Evolutionary conservation across 1,140 invertebrate species (phyloP), one percentile per base, ranked within the genome.

Genomic region (Zaprionus ornatus): DNA sequence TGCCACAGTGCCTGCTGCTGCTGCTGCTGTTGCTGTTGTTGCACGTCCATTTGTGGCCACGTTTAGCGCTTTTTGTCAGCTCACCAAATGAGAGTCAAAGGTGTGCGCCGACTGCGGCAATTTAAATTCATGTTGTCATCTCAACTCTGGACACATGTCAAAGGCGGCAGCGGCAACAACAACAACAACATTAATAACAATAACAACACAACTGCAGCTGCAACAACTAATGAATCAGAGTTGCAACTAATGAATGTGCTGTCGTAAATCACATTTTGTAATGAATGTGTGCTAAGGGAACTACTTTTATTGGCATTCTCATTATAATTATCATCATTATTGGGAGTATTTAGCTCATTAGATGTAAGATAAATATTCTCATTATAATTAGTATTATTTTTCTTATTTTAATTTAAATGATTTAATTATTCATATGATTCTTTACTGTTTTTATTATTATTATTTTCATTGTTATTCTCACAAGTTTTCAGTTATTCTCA

Each of bases 61-160:
- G 62, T 64, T 70, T 19, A 52, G 25, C 52, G 37, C 37, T 37
- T 37, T 55, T 64, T 56, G 59, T 56, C 17, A 71, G 45, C 25
- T 63, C 40, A 27, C 12, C 21, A 65, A 55, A 66, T 25, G 19
- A 45, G 62, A 66, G 69, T 76, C 74, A 66, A 76, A 76, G 74
- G 68, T 76, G 74, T 50, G 40, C 50, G 27, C 23, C 37, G 68
- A 45, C 37, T 37, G 29, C 37, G 29, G 73, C 57, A 75, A 75
- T 75, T 76, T 52, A 66, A 76, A 76, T 72, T 72, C 40, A 69
- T 76, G 61, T 65, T 72, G 74, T 64, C 68, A 70, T 70, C 52
- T 42, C 62, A 60, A 23, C 54, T 45, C 7, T 17, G 57, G 59
- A 74, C 72, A 74, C 32, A 27, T 75, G 73, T 75, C 73, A 70